A percentile compares a stretch with the other conserved stretches of the same genome.
These are phyloP conservation scores for Rhyzopertha dominica DNA, from an alignment of 1,140 invertebrate species.

Conservation along the genomic window DNA sequence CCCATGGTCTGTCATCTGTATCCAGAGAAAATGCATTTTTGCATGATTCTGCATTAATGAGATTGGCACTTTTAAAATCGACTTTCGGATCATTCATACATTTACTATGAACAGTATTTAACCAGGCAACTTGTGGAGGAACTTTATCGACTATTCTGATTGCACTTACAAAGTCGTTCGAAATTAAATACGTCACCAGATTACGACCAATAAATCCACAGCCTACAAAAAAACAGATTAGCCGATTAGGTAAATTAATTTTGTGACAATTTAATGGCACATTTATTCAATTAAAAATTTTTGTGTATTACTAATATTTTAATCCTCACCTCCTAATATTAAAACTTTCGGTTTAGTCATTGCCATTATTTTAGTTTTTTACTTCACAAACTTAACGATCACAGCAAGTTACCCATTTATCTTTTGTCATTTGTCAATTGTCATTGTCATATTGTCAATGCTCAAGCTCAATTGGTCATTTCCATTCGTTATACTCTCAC, in stretches of 20 bases:
- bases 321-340: constrained; percentile 32
- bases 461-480: too few relatives aligned
- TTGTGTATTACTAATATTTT: not conserved
- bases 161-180: constrained; percentile 68
- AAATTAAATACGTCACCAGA: constrained; percentile 74
- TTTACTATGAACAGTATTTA: constrained; percentile 68
- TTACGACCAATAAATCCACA: constrained; percentile 90
- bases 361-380: too few relatives aligned
- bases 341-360: constrained; percentile 34
- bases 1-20: constrained; percentile 56
- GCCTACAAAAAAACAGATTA: constrained; percentile 53
- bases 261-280: constrained; percentile 1
- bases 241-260: not conserved
- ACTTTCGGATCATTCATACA: constrained; percentile 68
- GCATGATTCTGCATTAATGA: constrained; percentile 79
- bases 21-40: constrained; percentile 65
- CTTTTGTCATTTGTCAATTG: too few relatives aligned
- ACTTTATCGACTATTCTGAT: constrained; percentile 87
- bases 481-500: too few relatives aligned
- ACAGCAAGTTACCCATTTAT: too few relatives aligned
- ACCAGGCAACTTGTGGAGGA: constrained; percentile 84
- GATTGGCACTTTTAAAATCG: constrained; percentile 86
- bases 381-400: too few relatives aligned
- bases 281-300: constrained; percentile 12
- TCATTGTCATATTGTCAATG: too few relatives aligned